Evolutionary conservation across 1,140 invertebrate species (phyloP).

Genomic region (Hyposmocoma kahamanoa): DNA sequence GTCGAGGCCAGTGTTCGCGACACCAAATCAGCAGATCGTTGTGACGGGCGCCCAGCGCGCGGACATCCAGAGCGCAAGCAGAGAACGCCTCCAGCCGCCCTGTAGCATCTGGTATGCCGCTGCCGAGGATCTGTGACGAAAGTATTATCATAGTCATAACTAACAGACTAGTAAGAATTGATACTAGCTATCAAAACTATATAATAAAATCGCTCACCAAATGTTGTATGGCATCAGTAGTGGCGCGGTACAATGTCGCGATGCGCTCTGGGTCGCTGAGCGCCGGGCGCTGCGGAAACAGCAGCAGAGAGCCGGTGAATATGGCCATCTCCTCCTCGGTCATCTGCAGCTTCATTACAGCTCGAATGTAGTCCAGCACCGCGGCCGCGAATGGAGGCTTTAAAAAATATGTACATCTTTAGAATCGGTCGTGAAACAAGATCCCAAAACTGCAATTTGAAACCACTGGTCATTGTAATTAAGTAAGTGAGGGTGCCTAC

Average conservation of each 20-base stretch:
- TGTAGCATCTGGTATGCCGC: slow-evolving; percentile 33
- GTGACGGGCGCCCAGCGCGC: slow-evolving; percentile 88
- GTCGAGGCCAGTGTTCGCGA: slow-evolving; percentile 88
- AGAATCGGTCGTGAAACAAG: no score
- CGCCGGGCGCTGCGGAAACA: slow-evolving; percentile 85
- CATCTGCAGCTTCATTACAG: slow-evolving; percentile 85
- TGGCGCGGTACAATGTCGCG: slow-evolving; percentile 80
- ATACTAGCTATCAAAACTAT: background rate
- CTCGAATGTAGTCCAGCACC: slow-evolving; percentile 85
- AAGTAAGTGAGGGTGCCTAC: no score
- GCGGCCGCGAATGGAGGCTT: slow-evolving; percentile 83
- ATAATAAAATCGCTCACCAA: no score
- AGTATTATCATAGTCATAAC: background rate
- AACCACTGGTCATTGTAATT: no score
- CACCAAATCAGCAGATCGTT: slow-evolving; percentile 93
- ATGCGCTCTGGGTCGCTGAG: slow-evolving; percentile 90
- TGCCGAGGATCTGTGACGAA: slow-evolving; percentile 11
- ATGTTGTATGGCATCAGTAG: slow-evolving; percentile 87
- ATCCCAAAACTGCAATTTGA: no score
- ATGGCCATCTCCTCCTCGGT: slow-evolving; percentile 94
- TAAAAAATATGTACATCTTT: no score
- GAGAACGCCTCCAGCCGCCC: slow-evolving; percentile 81
- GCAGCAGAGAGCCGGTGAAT: slow-evolving; percentile 89
- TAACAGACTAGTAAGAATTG: background rate
- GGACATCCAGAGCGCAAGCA: slow-evolving; percentile 85